phyloP scores from a whole-genome alignment of 2,797 vertebrate genomes.

The Pogoniulus pusillus region DNA sequence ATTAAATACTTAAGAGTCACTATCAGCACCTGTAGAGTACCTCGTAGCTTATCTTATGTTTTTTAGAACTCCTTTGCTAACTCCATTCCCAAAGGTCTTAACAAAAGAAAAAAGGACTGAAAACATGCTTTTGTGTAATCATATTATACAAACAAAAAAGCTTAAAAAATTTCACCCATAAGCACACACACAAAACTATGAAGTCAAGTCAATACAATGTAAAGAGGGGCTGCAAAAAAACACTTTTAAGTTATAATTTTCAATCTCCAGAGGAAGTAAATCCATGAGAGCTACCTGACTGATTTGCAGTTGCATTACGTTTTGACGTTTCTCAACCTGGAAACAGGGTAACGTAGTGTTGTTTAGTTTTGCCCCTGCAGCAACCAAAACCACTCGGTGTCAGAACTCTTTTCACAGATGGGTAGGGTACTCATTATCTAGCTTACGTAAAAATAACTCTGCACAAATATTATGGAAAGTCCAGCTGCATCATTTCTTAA shows the following conservation, averaged over 20 bases:
- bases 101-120: neutral
- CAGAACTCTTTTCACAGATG: conserved; percentile 6
- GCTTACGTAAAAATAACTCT: conserved; percentile 37
- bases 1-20: conserved; percentile 7
- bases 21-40: conserved; percentile 34
- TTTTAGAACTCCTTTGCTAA: neutral
- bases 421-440: conserved; percentile 25
- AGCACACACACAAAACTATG: neutral
- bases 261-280: neutral
- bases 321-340: conserved; percentile 12
- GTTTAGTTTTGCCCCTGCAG: conserved; percentile 3
- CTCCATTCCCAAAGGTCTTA: neutral
- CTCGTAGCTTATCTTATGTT: conserved; percentile 22
- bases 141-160: neutral
- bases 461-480: conserved; percentile 43
- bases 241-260: neutral
- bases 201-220: neutral
- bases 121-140: neutral
- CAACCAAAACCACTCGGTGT: neutral
- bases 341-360: neutral
- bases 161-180: neutral
- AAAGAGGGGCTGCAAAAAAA: neutral
- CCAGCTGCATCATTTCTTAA: conserved; percentile 30
- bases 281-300: neutral
- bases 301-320: neutral